These are phyloP conservation scores for Linnaemya tessellans DNA, from an alignment of 2,888 invertebrate species.

Conservation along the genomic window DNA sequence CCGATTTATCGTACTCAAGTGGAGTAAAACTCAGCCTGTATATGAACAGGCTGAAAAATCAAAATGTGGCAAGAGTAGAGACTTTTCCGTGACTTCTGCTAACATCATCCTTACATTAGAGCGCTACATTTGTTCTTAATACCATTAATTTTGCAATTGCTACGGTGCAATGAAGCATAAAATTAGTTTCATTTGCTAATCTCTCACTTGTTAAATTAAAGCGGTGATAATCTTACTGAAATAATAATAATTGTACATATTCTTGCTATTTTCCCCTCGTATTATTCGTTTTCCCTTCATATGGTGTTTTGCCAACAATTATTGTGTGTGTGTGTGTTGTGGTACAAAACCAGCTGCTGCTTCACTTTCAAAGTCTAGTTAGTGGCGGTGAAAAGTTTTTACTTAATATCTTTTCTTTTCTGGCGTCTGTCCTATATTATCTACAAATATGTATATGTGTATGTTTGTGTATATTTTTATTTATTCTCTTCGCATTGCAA, in stretches of 20 bases:
- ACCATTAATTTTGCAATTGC: too few species aligned
- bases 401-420: background rate
- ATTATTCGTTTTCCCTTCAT: background rate
- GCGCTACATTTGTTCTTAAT: background rate
- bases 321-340: slow-evolving; percentile 3
- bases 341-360: slow-evolving; percentile 50
- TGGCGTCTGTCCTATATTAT: background rate
- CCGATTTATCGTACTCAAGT: too few species aligned
- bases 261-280: background rate
- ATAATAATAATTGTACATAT: background rate
- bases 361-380: slow-evolving; percentile 32
- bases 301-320: background rate
- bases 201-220: background rate
- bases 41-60: too few species aligned
- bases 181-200: background rate
- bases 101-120: background rate
- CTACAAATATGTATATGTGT: background rate
- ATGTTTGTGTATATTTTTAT: background rate
- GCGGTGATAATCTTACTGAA: background rate
- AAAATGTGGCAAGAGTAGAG: too few species aligned
- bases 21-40: too few species aligned
- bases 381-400: slow-evolving; percentile 16
- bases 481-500: background rate
- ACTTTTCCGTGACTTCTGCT: too few species aligned
- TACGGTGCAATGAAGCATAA: background rate